Percentiles rank a stretch among this genome's conserved stretches.
Evolutionary conservation across 2,113 vertebrate genomes (phyloP).

Genomic region (Thalassoma bifasciatum): DNA sequence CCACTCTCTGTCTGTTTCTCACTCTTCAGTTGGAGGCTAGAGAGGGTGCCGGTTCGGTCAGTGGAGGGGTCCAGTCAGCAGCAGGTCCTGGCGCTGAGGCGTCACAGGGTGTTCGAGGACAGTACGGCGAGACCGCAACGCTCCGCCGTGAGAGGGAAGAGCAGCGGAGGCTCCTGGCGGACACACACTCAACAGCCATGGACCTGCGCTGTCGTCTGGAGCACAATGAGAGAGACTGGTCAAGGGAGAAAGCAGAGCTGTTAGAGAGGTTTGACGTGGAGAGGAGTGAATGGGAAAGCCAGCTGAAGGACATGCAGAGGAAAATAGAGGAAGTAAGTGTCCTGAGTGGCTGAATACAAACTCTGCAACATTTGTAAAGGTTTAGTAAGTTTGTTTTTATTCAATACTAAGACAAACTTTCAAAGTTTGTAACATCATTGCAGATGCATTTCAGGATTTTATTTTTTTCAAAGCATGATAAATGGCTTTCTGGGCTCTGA

Average conservation of each 20-base stretch:
- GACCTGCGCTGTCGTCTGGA: conserved; percentile 89
- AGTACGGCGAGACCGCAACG: conserved; percentile 41
- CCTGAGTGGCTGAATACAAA: background rate
- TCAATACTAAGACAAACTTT: background rate
- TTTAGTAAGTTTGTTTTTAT: background rate
- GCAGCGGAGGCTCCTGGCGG: conserved; percentile 82
- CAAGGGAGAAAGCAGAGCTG: conserved; percentile 91
- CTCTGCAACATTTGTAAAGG: background rate
- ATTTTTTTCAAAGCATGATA: background rate
- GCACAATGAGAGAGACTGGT: conserved; percentile 88
- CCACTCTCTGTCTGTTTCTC: conserved; percentile 21
- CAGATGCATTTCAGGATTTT: background rate
- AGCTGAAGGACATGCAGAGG: conserved; percentile 95
- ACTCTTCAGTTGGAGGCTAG: conserved; percentile 78
- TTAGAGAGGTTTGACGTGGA: conserved; percentile 94
- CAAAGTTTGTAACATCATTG: background rate
- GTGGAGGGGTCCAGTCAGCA: conserved; percentile 63
- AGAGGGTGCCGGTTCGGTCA: conserved; percentile 64
- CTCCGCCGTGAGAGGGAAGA: conserved; percentile 81
- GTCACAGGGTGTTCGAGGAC: conserved; percentile 7
- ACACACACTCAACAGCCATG: conserved; percentile 85
- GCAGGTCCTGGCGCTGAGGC: conserved; percentile 67
- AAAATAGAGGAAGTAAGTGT: conserved; percentile 95
- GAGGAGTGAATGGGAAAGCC: conserved; percentile 96
- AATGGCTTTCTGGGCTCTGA: background rate